Conservation (phyloP, 2,797 vertebrate species). For the Carcharodon carcharias region DNA sequence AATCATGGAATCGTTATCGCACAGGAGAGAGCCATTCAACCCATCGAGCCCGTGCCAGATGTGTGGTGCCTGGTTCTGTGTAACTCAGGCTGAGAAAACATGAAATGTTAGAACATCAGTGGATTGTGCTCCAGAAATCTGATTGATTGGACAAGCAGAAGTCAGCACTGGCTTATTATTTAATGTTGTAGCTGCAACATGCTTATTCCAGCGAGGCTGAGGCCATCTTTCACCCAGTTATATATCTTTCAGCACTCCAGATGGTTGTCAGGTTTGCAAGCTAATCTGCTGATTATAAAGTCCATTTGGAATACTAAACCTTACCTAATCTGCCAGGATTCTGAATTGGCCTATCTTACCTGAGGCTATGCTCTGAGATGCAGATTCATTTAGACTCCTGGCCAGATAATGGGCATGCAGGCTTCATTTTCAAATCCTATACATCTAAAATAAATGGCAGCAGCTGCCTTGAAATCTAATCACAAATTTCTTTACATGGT, state of each 20-base stretch:
- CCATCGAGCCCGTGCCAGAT: not conserved
- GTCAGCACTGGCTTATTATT: not conserved
- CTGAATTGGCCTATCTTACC: not conserved
- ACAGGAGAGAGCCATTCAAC: not conserved
- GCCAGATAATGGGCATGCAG: not conserved
- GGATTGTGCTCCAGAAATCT: not conserved
- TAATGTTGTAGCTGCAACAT: not conserved
- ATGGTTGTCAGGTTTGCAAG: slow-evolving; percentile 19
- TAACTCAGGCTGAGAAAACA: not conserved
- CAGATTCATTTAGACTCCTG: slow-evolving; percentile 14
- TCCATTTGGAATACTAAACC: slow-evolving; percentile 18
- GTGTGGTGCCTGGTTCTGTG: not conserved
- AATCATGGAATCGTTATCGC: not conserved
- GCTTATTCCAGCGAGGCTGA: not conserved
- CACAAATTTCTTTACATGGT: not conserved
- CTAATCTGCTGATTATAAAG: slow-evolving; percentile 31
- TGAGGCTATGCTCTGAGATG: not conserved
- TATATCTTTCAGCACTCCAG: not conserved
- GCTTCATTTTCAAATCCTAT: not conserved
- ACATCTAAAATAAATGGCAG: slow-evolving; percentile 6
- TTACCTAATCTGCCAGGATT: not conserved
- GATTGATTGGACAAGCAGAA: not conserved
- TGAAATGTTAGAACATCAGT: not conserved
- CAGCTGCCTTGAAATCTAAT: not conserved
- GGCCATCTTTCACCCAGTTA: not conserved